phyloP scores from a whole-genome alignment of 2,113 vertebrate genomes.

The Callopanchax toddi region DNA sequence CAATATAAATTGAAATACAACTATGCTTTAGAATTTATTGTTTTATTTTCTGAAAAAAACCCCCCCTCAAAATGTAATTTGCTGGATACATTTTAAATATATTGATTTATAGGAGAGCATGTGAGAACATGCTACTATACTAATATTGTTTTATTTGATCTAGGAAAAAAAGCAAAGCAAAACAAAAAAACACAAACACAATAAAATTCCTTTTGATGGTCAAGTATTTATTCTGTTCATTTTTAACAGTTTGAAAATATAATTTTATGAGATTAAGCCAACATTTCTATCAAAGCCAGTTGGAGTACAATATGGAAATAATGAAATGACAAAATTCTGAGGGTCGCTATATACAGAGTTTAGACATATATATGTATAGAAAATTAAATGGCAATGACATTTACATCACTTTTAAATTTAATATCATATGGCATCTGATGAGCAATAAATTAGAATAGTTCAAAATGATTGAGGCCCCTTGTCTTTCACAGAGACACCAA shows the following conservation, averaged over 20 bases:
- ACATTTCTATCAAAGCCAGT: slow-evolving; percentile 75
- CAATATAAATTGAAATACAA: too few relatives aligned
- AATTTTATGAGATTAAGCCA: slow-evolving; percentile 63
- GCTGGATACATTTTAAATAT: too few relatives aligned
- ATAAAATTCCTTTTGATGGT: slow-evolving; percentile 25
- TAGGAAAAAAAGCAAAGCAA: neutral
- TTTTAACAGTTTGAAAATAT: slow-evolving; percentile 74
- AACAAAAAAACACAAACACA: neutral
- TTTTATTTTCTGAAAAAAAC: too few relatives aligned
- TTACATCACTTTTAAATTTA: slow-evolving; percentile 72
- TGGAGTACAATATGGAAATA: slow-evolving; percentile 63
- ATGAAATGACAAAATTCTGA: slow-evolving; percentile 53
- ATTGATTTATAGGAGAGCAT: too few relatives aligned
- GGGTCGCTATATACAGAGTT: slow-evolving; percentile 73
- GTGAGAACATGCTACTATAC: too few relatives aligned
- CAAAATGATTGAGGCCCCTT: slow-evolving; percentile 64
- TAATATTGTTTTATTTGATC: neutral
- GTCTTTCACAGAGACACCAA: slow-evolving; percentile 40
- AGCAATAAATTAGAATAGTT: slow-evolving; percentile 69
- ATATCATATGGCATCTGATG: slow-evolving; percentile 85
- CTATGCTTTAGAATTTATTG: too few relatives aligned
- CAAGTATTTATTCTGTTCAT: slow-evolving; percentile 72
- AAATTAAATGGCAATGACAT: slow-evolving; percentile 83
- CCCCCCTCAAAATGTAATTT: too few relatives aligned
- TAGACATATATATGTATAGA: slow-evolving; percentile 63